These are phyloP conservation scores for Latrodectus hesperus DNA, from an alignment of 2,888 invertebrate genomes.

Conservation along the genomic window DNA sequence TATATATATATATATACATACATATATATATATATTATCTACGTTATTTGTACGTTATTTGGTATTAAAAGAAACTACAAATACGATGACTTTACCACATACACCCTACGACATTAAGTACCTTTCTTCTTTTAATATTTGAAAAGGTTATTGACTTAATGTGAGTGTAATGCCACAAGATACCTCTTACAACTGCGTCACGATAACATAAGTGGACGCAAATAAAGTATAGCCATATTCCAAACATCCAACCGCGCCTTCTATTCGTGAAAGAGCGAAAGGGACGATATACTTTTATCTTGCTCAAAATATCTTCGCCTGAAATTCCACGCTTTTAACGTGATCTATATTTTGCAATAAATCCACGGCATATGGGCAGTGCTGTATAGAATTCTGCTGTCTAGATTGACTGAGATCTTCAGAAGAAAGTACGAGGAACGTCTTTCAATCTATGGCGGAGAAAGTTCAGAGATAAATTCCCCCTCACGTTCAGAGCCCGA, in stretches of 20 bases:
- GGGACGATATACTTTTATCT: constrained; percentile 20
- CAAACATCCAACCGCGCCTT: constrained; percentile 36
- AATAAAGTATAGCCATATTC: constrained; percentile 11
- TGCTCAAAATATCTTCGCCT: constrained; percentile 8
- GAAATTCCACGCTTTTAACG: constrained; percentile 35
- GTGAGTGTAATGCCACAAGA: constrained; percentile 40
- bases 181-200: constrained; percentile 29
- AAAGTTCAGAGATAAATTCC: constrained; percentile 8
- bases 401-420: constrained; percentile 13
- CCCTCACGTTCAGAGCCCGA: too few relatives aligned
- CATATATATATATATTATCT: too few relatives aligned
- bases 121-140: too few relatives aligned
- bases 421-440: constrained; percentile 7
- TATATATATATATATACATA: too few relatives aligned
- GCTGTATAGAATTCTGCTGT: too few relatives aligned
- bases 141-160: constrained; percentile 41
- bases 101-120: too few relatives aligned
- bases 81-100: too few relatives aligned
- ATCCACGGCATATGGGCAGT: not conserved
- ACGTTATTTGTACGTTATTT: too few relatives aligned
- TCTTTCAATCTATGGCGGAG: not conserved
- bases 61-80: too few relatives aligned
- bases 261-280: constrained; percentile 14
- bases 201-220: constrained; percentile 29
- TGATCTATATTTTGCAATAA: constrained; percentile 52